Base-by-base conservation (phyloP, 2,797 vertebrate genomes). In the Parauchenoglanis ngamensis region DNA sequence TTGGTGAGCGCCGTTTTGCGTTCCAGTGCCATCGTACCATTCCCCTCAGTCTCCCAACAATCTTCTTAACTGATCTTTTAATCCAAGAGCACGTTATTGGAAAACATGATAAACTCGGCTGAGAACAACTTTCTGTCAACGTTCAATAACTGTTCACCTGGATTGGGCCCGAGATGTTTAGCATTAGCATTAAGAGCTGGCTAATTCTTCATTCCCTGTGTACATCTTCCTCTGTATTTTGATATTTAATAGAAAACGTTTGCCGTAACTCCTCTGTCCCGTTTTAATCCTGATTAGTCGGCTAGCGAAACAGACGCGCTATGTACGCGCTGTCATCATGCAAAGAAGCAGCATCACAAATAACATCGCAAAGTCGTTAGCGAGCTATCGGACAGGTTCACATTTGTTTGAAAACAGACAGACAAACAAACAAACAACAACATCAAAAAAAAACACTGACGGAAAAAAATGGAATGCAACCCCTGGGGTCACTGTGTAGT, bases 401-500 rank as follows among this genome's bases (percentile, higher is more conserved):
- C 91, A 91, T 91, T 91, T 89, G 70, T 65, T 67, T 31, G 78
- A 81, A 81, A 52, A 68, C 13, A 81, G 63, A 49, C 31, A 31
- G 31, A 31, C 46, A 49, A 49, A 78, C 17, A 84, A 84, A 12
- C 19, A 40, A 54, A 35, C 0, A 68, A 52, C 67, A 76, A 76
- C 52, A 67, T n/a, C 28, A 46, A 70, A 54, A 44, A 86, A 85
- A 63, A 46, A 85, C 59, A 78, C 46, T 65, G 44, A 46, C 35
- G 68, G 84, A 88, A 89, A 61, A 49, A 56, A 40, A 85, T 87
- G 87, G 85, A 90, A 91, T 87, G 70, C 76, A 85, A 87, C 70
- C 89, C 73, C 21, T 54, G 78, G 52, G 44, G 56, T 65, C 88
- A 72, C 59, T 85, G 85, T 90, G 87, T 89, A 72, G 86, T 82